Percentiles rank a stretch among this genome's conserved stretches.
phyloP scores from a whole-genome alignment of 2,888 invertebrate genomes.

The Leptopilina syphax region DNA sequence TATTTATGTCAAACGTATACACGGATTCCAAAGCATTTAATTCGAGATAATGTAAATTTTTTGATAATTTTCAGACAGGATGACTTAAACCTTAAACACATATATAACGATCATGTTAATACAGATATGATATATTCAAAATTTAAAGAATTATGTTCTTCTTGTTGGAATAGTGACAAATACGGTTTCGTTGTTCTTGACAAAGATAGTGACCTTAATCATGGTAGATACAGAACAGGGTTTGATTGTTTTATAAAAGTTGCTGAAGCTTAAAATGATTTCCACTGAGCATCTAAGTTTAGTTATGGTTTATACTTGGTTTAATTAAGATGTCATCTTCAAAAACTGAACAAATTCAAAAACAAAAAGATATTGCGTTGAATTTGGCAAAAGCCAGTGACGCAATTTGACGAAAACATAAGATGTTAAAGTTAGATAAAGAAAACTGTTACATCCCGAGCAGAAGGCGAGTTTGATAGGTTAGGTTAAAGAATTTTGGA shows the following conservation, averaged over 20 bases:
- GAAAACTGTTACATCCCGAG: too few species aligned
- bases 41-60: slow-evolving; percentile 31
- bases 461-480: too few species aligned
- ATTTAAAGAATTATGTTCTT: too few species aligned
- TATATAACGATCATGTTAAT: background rate
- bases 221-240: slow-evolving; percentile 66
- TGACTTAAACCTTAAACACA: background rate
- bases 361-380: background rate
- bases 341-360: slow-evolving; percentile 10
- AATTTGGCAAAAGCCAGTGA: slow-evolving; percentile 37
- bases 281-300: background rate
- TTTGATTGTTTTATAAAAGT: slow-evolving; percentile 57
- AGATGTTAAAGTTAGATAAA: slow-evolving; percentile 43
- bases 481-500: too few species aligned
- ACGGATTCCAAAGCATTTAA: slow-evolving; percentile 21
- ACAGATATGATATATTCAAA: too few species aligned
- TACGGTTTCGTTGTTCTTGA: slow-evolving; percentile 61
- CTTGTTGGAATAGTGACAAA: too few species aligned
- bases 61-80: background rate
- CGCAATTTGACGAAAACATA: slow-evolving; percentile 48
- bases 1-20: background rate
- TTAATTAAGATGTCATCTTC: background rate
- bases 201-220: slow-evolving; percentile 61
- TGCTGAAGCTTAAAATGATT: background rate
- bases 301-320: slow-evolving; percentile 45